phyloP scores from a whole-genome alignment of 2,113 vertebrate species.

The Rhinopithecus roxellana region DNA sequence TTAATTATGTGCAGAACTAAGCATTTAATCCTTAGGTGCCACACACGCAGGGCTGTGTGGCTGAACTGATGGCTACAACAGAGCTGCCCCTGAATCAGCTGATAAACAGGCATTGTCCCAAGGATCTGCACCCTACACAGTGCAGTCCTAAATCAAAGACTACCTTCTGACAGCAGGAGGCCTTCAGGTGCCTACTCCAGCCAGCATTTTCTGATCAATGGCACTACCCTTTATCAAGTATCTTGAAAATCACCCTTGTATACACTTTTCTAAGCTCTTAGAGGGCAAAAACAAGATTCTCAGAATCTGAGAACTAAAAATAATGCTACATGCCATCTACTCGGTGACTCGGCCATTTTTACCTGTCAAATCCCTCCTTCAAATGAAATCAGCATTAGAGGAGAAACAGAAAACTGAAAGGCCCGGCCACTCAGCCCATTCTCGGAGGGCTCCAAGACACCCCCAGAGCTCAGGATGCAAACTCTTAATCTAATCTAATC shows the following conservation, averaged over 20 bases:
- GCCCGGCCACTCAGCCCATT: not conserved
- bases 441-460: not conserved
- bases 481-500: not conserved
- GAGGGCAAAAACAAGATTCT: not conserved
- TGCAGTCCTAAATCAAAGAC: not conserved
- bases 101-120: not conserved
- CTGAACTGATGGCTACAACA: not conserved
- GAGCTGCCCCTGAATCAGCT: not conserved
- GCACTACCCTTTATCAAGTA: not conserved
- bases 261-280: conserved; percentile 1
- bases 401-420: not conserved
- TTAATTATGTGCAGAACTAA: no score
- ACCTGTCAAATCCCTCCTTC: not conserved
- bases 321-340: not conserved
- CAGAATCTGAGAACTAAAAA: conserved; percentile 19
- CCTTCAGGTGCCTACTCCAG: not conserved
- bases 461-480: not conserved
- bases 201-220: not conserved
- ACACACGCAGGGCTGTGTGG: not conserved
- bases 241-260: not conserved
- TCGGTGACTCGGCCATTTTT: not conserved
- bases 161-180: not conserved
- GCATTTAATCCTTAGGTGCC: not conserved
- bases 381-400: not conserved
- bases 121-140: not conserved